Base-by-base conservation (phyloP, 2,888 invertebrate genomes). In the Drosophila anomelani region DNA sequence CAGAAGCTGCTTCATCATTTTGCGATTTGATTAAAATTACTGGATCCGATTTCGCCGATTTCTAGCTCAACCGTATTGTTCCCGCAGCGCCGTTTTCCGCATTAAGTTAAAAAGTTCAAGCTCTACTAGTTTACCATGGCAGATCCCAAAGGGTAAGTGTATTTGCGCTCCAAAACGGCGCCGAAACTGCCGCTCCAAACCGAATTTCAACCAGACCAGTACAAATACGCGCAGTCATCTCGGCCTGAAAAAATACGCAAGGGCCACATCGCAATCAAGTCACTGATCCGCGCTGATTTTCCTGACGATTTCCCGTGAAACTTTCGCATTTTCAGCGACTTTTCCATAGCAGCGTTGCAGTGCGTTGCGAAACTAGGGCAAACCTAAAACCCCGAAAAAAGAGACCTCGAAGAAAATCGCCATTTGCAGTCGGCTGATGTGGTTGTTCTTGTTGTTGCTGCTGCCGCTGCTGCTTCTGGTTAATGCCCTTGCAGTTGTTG, bases 61-160 rank as follows among this genome's bases (percentile, higher is more conserved):
- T 74, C 53, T 17, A 69, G 66, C 62, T 58, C 57, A 59, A 75
- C 55, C 63, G 59, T 74, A 61, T 64, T 53, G 53, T 70, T 47
- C 57, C 60, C 64, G 36, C 63, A 63, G 47, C 60, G 60, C 46
- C 59, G 74, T 72, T 75, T 80, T 80, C 49, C 74, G 79, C 75
- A 75, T 79, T 87, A 89, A 90, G 87, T 70, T 74, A 43, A 32
- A 77, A 81, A 81, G 81, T 90, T 75, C 57, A 46, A 79, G 51
- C 66, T 78, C 76, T 70, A 77, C 63, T 77, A 78, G 39, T 68
- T 67, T 75, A 84, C 59, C 54, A 92, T 92, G 92, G 92, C 92
- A 76, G 92, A 92, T 78, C 90, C 92, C 32, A 92, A 92, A 74
- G 91, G 92, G 92, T 92, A 88, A 92, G 92, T 92, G 62, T 72